Conservation (phyloP, 2,888 invertebrate genomes). For the Maniola hyperantus region DNA sequence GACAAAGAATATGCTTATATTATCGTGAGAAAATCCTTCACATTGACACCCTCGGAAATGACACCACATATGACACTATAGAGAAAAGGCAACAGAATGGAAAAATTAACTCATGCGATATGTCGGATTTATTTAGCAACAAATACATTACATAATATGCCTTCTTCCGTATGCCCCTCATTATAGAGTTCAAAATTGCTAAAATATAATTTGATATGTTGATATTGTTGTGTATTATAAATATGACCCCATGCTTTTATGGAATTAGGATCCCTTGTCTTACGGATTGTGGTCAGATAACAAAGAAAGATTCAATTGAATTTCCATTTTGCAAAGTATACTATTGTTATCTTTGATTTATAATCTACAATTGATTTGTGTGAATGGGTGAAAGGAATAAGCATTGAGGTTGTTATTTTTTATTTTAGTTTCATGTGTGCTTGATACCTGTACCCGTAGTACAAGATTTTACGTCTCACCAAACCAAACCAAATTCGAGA, state of each 20-base stretch:
- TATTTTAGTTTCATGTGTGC: not conserved
- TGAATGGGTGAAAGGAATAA: not conserved
- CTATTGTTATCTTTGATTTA: constrained; percentile 30
- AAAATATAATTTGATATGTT: constrained; percentile 24
- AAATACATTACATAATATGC: constrained; percentile 22
- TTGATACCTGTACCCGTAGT: too few relatives aligned
- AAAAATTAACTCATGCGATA: constrained; percentile 76
- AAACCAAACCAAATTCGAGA: too few relatives aligned
- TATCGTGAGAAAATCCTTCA: constrained; percentile 62
- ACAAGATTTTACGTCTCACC: too few relatives aligned
- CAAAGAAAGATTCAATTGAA: constrained; percentile 57
- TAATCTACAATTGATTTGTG: constrained; percentile 12
- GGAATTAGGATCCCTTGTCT: constrained; percentile 69
- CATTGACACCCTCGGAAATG: constrained; percentile 58
- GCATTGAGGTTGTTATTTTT: not conserved
- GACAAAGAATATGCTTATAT: constrained; percentile 29
- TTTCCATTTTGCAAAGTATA: constrained; percentile 22
- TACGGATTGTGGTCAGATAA: constrained; percentile 72
- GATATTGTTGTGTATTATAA: constrained; percentile 29
- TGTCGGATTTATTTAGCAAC: constrained; percentile 50
- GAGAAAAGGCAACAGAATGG: constrained; percentile 72
- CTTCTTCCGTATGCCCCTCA: constrained; percentile 18
- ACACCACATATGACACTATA: constrained; percentile 55
- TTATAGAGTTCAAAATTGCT: constrained; percentile 46
- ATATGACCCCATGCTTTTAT: constrained; percentile 74